Evolutionary conservation across 2,113 vertebrate species (phyloP), one percentile per base, ranked within the genome.

Genomic region (Ahaetulla prasina): DNA sequence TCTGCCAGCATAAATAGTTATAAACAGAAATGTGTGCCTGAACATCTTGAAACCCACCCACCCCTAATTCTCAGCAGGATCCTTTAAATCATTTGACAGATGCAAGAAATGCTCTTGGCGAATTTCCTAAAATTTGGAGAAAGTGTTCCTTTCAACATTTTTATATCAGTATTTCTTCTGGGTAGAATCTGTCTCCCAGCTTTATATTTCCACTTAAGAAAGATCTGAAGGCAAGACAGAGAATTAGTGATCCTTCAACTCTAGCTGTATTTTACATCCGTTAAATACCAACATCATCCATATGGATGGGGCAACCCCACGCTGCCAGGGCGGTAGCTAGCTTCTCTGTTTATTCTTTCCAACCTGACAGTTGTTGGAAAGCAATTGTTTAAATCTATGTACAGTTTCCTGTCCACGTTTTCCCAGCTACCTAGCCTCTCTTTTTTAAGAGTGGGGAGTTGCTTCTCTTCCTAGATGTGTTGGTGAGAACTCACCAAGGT

Each of bases 1-100:
- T 96, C 96, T 96, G 95, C 94, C 96, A 95, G 95, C 93, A 90
- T 91, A 96, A 97, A 96, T 49, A 95, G 92, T 95, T 96, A 96
- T 95, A 96, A 97, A 96, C 80, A 55, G 84, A 86, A 85, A 57
- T 86, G 53, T 91, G 39, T 20, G 80, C 80, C 49, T 25, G 53
- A 86, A 57, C 54, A 86, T 86, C 84, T 60, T 91, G 43, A 85
- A 85, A 85, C 4, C 3, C 22, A 4, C 27, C 4, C 11, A 4
- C 45, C 45, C 45, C 45, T 4, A 91, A 47, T 91, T 87, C 80
- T 91, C 80, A 85, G 53, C 39, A 47, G 80, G 80, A 57, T 86
- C 90, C 80, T n/a, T 25, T 55, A 85, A 45, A 91, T 55, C 90
- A 27, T 57, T 45, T 85, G 45, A 57, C 14, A 91, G 74, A 57